Evolutionary conservation across 1,140 invertebrate species (phyloP).

Genomic region (Geopemphigus sp.): DNA sequence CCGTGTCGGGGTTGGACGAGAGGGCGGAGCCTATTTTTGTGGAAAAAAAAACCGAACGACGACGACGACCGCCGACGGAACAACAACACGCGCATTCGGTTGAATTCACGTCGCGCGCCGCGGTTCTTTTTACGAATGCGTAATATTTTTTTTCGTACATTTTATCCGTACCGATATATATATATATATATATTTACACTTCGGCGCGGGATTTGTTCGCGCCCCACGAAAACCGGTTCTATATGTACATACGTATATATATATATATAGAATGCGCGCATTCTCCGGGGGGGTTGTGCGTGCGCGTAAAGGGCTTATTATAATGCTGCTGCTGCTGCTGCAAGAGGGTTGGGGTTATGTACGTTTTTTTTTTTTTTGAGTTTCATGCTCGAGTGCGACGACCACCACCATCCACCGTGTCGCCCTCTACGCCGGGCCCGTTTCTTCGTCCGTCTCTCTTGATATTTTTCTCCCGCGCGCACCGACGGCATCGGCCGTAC

Average conservation of each 20-base stretch:
- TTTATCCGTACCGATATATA: too few species aligned
- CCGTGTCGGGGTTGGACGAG: too few species aligned
- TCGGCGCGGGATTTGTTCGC: constrained; percentile 20
- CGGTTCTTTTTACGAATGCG: constrained; percentile 30
- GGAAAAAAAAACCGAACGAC: too few species aligned
- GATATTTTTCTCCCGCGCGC: not conserved
- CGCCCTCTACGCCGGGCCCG: not conserved
- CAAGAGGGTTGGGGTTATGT: constrained; percentile 16
- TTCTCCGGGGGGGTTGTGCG: constrained; percentile 37
- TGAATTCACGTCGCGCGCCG: not conserved
- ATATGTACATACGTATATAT: not conserved
- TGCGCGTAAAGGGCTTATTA: constrained; percentile 43
- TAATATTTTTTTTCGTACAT: constrained; percentile 37
- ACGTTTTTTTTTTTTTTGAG: constrained; percentile 17
- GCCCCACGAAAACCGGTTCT: constrained; percentile 41
- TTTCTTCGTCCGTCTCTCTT: not conserved
- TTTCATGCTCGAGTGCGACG: constrained; percentile 45
- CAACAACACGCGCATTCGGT: too few species aligned
- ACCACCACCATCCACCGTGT: not conserved
- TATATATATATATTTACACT: not conserved
- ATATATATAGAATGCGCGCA: not conserved
- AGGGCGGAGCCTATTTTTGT: too few species aligned
- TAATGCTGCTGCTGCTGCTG: not conserved
- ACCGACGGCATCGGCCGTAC: constrained; percentile 21
- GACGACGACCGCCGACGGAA: too few species aligned